A percentile compares a stretch with the other conserved stretches of the same genome.
Evolutionary conservation across 92 coral and sea anemone species (phyloP).

Genomic region (Heliopora coerulea): DNA sequence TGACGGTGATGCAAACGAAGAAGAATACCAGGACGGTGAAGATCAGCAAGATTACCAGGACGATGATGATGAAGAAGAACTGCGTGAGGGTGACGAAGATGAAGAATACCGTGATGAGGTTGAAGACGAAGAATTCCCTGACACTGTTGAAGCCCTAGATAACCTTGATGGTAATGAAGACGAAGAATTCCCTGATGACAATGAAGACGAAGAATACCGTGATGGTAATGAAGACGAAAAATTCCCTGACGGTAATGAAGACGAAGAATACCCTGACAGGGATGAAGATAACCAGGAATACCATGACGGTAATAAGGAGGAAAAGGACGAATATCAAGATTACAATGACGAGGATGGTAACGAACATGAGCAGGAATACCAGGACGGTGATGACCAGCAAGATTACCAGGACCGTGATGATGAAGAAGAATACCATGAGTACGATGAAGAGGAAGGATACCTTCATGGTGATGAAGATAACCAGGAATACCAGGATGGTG

Average conservation of each 20-base stretch:
- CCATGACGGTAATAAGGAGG: not conserved
- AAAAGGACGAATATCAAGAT: not conserved
- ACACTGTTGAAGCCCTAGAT: not conserved
- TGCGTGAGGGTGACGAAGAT: not conserved
- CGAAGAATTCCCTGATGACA: not conserved
- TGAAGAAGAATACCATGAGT: not conserved
- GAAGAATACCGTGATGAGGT: not conserved
- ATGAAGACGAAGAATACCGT: not conserved
- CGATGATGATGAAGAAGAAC: constrained; percentile 3
- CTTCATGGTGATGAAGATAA: constrained; percentile 9
- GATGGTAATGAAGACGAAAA: not conserved
- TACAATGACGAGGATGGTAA: not conserved
- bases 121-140: not conserved
- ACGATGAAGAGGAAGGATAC: not conserved
- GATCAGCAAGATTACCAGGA: constrained; percentile 2
- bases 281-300: constrained; percentile 4
- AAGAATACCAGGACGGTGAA: not conserved
- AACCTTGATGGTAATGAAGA: not conserved
- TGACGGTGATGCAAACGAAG: not conserved
- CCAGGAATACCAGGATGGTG: not conserved
- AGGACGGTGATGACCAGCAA: not conserved
- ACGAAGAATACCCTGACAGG: not conserved
- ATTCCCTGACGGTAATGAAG: not conserved
- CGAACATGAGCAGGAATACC: not conserved
- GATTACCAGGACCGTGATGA: not conserved